A percentile compares a stretch with the other conserved stretches of the same genome.
Evolutionary conservation across 1,140 invertebrate genomes (phyloP).

Genomic region (Condylostylus longicornis): DNA sequence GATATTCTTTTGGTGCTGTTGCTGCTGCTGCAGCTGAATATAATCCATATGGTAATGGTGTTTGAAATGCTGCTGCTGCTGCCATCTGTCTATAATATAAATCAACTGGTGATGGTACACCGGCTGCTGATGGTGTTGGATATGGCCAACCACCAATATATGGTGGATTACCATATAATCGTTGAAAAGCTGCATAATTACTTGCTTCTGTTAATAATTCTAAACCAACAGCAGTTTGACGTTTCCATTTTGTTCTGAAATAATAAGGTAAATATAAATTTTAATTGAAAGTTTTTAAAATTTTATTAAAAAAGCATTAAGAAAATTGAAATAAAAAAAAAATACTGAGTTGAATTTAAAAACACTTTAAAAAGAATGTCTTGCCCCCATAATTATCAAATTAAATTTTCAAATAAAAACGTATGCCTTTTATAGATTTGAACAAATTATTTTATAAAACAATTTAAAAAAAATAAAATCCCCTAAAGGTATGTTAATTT

Average conservation of each 20-base stretch:
- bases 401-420: no score
- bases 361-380: no score
- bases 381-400: neutral
- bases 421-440: no score
- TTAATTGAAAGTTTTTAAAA: no score
- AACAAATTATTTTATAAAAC: no score
- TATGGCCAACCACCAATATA: conserved; percentile 41
- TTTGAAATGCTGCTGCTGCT: conserved; percentile 56
- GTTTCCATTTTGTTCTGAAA: conserved; percentile 94
- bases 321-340: neutral
- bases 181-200: conserved; percentile 86
- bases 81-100: conserved; percentile 59
- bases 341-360: neutral
- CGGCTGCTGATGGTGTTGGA: conserved; percentile 42
- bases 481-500: no score
- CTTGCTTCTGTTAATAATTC: conserved; percentile 86
- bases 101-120: conserved; percentile 46
- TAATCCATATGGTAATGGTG: conserved; percentile 57
- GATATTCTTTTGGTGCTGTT: neutral
- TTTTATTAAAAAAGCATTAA: no score
- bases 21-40: neutral
- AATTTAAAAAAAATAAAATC: no score
- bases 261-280: conserved; percentile 25
- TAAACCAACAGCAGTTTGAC: conserved; percentile 89
- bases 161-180: conserved; percentile 59